A percentile compares a stretch with the other conserved stretches of the same genome.
Evolutionary conservation across 2,888 invertebrate species (phyloP).

Genomic region (Noctua janthina): DNA sequence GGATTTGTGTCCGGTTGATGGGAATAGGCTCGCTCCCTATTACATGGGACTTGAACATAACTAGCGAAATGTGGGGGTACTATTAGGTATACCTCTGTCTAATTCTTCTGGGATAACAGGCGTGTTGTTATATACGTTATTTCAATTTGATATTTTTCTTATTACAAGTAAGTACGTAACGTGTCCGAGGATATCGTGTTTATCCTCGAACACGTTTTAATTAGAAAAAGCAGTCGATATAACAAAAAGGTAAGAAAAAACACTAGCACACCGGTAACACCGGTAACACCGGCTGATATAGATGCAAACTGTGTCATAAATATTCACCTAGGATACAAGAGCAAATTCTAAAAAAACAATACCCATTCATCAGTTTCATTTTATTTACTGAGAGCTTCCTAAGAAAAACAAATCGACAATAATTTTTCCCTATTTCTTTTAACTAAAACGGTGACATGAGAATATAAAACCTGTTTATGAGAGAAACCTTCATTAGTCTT

Average conservation of each 20-base stretch:
- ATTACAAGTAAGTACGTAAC: not conserved
- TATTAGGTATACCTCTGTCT: too few relatives aligned
- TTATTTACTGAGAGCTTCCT: slow-evolving; percentile 20
- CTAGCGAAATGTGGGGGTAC: too few relatives aligned
- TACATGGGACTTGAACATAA: too few relatives aligned
- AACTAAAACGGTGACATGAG: slow-evolving; percentile 28
- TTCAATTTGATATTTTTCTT: not conserved
- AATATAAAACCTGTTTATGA: slow-evolving; percentile 32
- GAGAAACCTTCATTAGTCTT: slow-evolving; percentile 31
- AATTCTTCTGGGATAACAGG: too few relatives aligned
- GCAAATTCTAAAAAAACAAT: slow-evolving; percentile 32
- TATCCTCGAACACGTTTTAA: not conserved
- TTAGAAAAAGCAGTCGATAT: not conserved
- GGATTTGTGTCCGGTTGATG: too few relatives aligned
- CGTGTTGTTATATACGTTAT: too few relatives aligned
- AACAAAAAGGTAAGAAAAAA: not conserved
- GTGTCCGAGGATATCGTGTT: too few relatives aligned
- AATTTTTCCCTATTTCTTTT: slow-evolving; percentile 43
- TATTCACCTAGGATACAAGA: slow-evolving; percentile 7
- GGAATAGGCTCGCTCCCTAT: too few relatives aligned
- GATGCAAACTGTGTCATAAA: slow-evolving; percentile 10
- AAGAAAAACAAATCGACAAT: slow-evolving; percentile 34
- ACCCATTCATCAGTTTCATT: slow-evolving; percentile 49
- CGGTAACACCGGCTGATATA: not conserved
- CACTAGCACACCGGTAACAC: not conserved